Percentiles rank a stretch among this genome's conserved stretches.
These are phyloP conservation scores for Tetanocera ferruginea DNA, from an alignment of 2,888 invertebrate species.

Conservation along the genomic window DNA sequence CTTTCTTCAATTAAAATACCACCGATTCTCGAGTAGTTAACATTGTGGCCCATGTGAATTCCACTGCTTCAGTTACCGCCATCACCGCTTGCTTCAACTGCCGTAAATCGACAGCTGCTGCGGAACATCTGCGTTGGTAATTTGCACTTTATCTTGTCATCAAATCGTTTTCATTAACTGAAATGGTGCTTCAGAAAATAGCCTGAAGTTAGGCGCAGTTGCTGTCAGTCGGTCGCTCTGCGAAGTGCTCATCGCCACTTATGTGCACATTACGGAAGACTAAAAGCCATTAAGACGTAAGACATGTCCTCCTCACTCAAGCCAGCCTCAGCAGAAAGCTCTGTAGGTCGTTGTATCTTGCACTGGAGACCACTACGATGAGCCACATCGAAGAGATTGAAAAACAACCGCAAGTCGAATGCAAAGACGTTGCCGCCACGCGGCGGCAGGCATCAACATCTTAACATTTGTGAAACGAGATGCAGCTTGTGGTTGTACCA, in stretches of 20 bases:
- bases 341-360: not conserved
- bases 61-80: not conserved
- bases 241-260: constrained; percentile 22
- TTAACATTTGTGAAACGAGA: not conserved
- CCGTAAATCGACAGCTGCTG: constrained; percentile 26
- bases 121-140: constrained; percentile 35
- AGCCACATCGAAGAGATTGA: constrained; percentile 27
- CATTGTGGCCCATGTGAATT: not conserved
- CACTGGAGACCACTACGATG: not conserved
- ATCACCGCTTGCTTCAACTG: not conserved
- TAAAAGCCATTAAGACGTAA: constrained; percentile 13
- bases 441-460: not conserved
- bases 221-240: not conserved
- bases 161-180: constrained; percentile 37
- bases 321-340: not conserved
- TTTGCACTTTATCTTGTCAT: constrained; percentile 38
- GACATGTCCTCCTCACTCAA: not conserved
- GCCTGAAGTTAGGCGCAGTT: constrained; percentile 11
- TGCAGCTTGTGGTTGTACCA: not conserved
- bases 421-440: not conserved
- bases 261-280: constrained; percentile 20
- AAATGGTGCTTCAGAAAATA: constrained; percentile 25
- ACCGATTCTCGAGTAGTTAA: constrained; percentile 17
- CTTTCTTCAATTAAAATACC: constrained; percentile 30
- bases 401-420: constrained; percentile 30